Conservation (phyloP, 2,797 vertebrate genomes). For the Champsocephalus esox region DNA sequence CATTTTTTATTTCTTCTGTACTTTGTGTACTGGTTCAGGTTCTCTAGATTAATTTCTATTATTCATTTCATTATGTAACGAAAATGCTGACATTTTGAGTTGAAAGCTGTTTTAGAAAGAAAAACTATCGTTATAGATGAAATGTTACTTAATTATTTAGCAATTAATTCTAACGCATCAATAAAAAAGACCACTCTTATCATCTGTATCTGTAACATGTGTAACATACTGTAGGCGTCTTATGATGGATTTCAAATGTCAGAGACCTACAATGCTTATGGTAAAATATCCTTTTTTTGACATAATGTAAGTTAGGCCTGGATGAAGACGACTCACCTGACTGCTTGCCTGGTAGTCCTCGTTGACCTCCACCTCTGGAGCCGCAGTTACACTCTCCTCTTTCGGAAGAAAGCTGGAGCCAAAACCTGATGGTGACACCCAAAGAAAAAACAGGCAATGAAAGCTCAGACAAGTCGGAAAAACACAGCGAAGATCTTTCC, state of each 20-base stretch:
- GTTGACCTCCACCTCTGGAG: constrained; percentile 86
- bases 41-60: too few species aligned
- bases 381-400: constrained; percentile 91
- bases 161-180: not conserved
- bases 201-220: not conserved
- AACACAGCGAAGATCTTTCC: constrained; percentile 58
- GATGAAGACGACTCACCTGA: constrained; percentile 79
- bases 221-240: not conserved
- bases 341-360: constrained; percentile 93
- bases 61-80: not conserved
- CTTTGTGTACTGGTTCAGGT: too few species aligned
- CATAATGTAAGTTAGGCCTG: not conserved
- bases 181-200: too few species aligned
- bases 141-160: not conserved
- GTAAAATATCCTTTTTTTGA: not conserved
- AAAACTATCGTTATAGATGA: not conserved
- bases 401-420: constrained; percentile 96
- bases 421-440: constrained; percentile 87
- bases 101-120: too few species aligned
- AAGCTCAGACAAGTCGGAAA: constrained; percentile 59
- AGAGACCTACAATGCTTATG: not conserved
- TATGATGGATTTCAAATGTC: not conserved
- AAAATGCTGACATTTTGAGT: too few species aligned
- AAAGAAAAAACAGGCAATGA: constrained; percentile 54
- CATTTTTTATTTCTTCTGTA: too few species aligned